Evolutionary conservation across 2,113 vertebrate species (phyloP), one percentile per base, ranked within the genome.

Genomic region (Boleophthalmus pectinirostris): DNA sequence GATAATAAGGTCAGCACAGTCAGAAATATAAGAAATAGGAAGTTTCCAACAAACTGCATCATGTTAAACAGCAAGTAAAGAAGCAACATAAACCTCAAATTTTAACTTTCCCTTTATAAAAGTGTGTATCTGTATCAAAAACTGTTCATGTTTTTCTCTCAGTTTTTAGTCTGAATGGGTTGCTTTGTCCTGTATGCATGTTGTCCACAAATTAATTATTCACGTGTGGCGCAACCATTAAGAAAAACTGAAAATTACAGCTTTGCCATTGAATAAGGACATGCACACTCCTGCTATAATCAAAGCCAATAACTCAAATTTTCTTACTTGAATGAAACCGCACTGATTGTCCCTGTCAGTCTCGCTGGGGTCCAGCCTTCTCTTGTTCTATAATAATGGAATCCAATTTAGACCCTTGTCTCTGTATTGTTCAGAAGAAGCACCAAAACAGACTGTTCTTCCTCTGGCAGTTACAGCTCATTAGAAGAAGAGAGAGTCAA

Each of bases 351-450:
- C 24, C 58, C 58, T 24, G 14, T 33, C 21, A 45, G 65, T 47
- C 70, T 64, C 53, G 69, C 45, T 20, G 33, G 66, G 64, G 72
- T 72, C 16, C 16, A 43, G 47, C 66, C 20, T 16, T 78, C 65
- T 76, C 69, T 33, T 66, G 29, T 61, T 78, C 64, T 82, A 33
- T 10, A 23, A 20, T 82, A 86, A 84, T 85, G 75, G 61, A 49
- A 74, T 77, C 70, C 75, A 83, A 85, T 81, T 85, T 74, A 83
- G 80, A 15, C 71, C 56, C 16, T 71, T 88, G 80, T 78, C 69
- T 47, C 21, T 33, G 18, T 13, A 69, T 72, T 78, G 76, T 83
- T 74, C 25, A 20, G 23, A 61, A 20, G 33, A 69, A 47, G 66
- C 1, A 9, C 61, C 73, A 35, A 78, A 77, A 80, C 73, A 75